Evolutionary conservation across 1,140 invertebrate genomes (phyloP).

Genomic region (Temnothorax curvispinosus): DNA sequence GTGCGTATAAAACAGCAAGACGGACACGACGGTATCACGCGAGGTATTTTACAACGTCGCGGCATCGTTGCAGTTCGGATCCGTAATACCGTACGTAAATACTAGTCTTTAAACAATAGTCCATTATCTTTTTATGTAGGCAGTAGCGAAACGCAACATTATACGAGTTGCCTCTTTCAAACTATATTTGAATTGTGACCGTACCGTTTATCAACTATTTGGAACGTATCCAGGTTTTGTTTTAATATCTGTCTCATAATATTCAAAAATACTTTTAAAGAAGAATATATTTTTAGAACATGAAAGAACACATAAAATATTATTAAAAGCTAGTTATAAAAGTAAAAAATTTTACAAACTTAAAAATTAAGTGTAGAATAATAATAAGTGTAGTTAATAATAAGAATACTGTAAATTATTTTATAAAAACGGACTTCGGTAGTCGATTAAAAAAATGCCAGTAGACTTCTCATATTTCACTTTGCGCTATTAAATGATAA

Average conservation of each 20-base stretch:
- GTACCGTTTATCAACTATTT: not conserved
- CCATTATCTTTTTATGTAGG: not conserved
- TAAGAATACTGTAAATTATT: not conserved
- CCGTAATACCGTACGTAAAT: not conserved
- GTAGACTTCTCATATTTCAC: not conserved
- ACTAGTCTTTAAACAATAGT: not conserved
- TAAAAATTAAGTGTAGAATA: not conserved
- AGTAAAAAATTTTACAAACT: not conserved
- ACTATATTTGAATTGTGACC: not conserved
- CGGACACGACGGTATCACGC: constrained; percentile 18
- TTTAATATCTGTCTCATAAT: not conserved
- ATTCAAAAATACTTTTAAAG: not conserved
- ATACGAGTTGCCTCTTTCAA: not conserved
- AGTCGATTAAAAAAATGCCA: not conserved
- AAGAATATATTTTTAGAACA: not conserved
- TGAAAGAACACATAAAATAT: not conserved
- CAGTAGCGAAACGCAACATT: not conserved
- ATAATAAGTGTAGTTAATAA: not conserved
- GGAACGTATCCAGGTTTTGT: not conserved
- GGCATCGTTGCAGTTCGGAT: not conserved
- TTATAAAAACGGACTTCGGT: not conserved
- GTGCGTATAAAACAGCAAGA: constrained; percentile 42
- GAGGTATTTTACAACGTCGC: constrained; percentile 18
- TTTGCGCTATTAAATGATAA: not conserved
- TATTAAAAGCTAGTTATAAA: not conserved